Base-by-base conservation (phyloP, 2,888 invertebrate species). In the Plagiodera versicolora region DNA sequence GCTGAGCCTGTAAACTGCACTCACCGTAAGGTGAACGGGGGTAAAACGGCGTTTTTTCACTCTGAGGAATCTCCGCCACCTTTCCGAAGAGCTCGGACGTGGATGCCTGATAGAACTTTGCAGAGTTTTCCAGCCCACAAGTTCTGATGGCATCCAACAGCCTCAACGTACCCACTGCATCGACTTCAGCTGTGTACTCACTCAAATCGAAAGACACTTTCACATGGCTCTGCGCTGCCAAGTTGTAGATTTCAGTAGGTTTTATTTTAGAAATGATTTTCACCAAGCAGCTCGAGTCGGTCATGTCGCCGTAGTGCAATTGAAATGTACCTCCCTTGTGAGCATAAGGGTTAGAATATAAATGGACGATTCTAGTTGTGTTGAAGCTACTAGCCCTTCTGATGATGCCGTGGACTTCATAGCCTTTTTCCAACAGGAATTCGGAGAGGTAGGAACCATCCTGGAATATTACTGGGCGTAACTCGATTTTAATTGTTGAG, bases 381-480 rank as follows among this genome's bases (percentile, higher is more conserved):
- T 99, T 99, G 79, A 99, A 99, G 0, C 95, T 92, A 72, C 96
- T 96, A 0, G 97, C 91, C 24, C 99, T 84, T 16, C 99, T 84
- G 50, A 99, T 92, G 56, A 99, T 92, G 0, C 99, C 99, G 80
- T 99, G 98, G 0, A 99, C 94, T 74, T 90, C 88, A 77, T 98
- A 98, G 8, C 94, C 95, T 80, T 97, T 98, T 54, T 88, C 86
- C 17, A 98, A 82, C 1, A 98, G 83, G 65, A 98, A 89, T 80
- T 99, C 98, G 0, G 98, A 94, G 67, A 99, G 83, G 79, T 98
- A 99, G 0, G 98, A 98, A 1, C 98, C 98, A 87, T 99, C 98
- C 96, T 98, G 14, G 39, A 39, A 39, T 14, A 39, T 14, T 1
- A 10, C 1, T n/a, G 10, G 14, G 14, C n/a, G n/a, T n/a, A n/a